A percentile compares a stretch with the other conserved stretches of the same genome.
These are phyloP conservation scores for Pasiphila rectangulata DNA, from an alignment of 2,888 invertebrate species.

Conservation along the genomic window DNA sequence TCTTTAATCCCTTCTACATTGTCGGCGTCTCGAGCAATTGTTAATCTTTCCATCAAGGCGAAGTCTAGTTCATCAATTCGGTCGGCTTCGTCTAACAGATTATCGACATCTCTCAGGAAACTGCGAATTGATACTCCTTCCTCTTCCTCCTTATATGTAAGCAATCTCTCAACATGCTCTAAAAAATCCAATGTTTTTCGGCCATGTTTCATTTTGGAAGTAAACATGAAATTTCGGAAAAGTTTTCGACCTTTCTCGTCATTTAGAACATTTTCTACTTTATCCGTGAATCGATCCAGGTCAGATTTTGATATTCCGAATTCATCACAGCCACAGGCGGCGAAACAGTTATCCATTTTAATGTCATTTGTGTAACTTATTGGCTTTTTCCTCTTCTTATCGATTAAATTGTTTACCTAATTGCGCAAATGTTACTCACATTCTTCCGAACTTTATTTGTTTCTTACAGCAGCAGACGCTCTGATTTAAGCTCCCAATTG, in stretches of 20 bases:
- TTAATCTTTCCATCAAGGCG: conserved; percentile 64
- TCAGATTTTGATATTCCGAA: conserved; percentile 69
- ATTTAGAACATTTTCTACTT: conserved; percentile 73
- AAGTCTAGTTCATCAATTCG: conserved; percentile 70
- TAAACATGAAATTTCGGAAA: conserved; percentile 72
- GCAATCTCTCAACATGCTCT: conserved; percentile 64
- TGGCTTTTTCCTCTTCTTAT: conserved; percentile 52
- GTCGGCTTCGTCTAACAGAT: conserved; percentile 63
- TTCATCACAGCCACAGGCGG: conserved; percentile 70
- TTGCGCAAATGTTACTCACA: conserved; percentile 20
- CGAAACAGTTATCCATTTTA: conserved; percentile 75
- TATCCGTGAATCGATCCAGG: conserved; percentile 75
- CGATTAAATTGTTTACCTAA: conserved; percentile 45
- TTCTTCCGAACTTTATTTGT: conserved; percentile 6
- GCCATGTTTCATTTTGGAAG: conserved; percentile 65
- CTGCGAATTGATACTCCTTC: conserved; percentile 54
- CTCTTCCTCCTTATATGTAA: conserved; percentile 54
- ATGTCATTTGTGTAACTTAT: conserved; percentile 48
- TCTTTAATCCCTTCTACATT: conserved; percentile 59
- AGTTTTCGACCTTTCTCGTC: conserved; percentile 70
- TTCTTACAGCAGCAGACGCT: too few relatives aligned
- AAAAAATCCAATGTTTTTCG: conserved; percentile 63
- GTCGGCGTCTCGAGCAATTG: conserved; percentile 55
- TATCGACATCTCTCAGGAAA: conserved; percentile 57
- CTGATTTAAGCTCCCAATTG: too few relatives aligned